These are phyloP conservation scores for Thaleichthys pacificus DNA, from an alignment of 2,797 vertebrate genomes.

Conservation along the genomic window DNA sequence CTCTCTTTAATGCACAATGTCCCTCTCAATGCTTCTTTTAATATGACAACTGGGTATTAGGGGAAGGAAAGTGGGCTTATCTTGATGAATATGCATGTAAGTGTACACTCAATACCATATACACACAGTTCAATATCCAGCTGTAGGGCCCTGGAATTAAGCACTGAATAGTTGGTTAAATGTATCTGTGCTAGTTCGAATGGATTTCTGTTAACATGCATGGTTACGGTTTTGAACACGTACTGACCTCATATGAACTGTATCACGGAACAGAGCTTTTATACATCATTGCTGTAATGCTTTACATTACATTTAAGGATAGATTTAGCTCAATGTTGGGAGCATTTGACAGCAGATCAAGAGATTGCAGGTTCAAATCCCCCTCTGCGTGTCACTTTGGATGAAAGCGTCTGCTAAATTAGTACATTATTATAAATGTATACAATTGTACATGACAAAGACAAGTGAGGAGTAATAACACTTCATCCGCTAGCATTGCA, in stretches of 20 bases:
- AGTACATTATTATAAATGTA: neutral
- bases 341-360: neutral
- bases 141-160: too few species aligned
- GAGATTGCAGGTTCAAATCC: too few species aligned
- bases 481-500: neutral
- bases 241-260: neutral
- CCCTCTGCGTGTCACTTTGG: slow-evolving; percentile 35
- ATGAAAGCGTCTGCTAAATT: neutral
- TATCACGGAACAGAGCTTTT: neutral
- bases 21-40: neutral
- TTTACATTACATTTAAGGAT: too few species aligned
- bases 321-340: neutral
- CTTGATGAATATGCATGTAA: neutral
- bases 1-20: slow-evolving; percentile 11
- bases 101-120: too few species aligned
- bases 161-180: too few species aligned
- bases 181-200: too few species aligned
- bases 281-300: too few species aligned
- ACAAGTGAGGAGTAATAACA: neutral
- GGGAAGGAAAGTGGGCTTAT: neutral
- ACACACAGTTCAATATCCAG: too few species aligned
- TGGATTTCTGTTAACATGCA: too few species aligned
- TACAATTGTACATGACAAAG: neutral
- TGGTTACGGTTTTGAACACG: neutral
- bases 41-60: neutral